A percentile compares a stretch with the other conserved stretches of the same genome.
phyloP scores from a whole-genome alignment of 2,797 vertebrate genomes.

The Premnoplex brunnescens region DNA sequence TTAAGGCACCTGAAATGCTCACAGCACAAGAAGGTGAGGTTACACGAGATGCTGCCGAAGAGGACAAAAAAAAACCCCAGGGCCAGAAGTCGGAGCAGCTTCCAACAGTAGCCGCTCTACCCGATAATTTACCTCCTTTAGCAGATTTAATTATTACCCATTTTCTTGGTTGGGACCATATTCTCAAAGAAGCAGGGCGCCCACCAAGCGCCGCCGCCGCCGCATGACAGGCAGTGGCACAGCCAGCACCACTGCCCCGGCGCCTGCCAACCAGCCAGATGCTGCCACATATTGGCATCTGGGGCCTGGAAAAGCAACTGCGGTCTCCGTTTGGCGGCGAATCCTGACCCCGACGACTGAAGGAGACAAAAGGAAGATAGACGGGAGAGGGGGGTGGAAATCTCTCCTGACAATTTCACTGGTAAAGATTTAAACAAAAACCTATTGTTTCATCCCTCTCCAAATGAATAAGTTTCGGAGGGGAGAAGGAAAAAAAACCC shows the following conservation, averaged over 20 bases:
- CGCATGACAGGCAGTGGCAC: slow-evolving; percentile 67
- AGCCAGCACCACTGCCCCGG: slow-evolving; percentile 76
- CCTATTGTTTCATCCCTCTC: slow-evolving; percentile 46
- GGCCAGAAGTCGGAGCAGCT: background rate
- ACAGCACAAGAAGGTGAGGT: slow-evolving; percentile 76
- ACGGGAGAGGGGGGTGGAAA: slow-evolving; percentile 29
- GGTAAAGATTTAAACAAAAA: slow-evolving; percentile 67
- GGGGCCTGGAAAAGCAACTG: slow-evolving; percentile 78
- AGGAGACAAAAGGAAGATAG: slow-evolving; percentile 77
- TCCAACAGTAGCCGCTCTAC: background rate
- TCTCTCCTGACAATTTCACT: slow-evolving; percentile 67
- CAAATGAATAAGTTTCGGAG: background rate
- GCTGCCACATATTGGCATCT: slow-evolving; percentile 82
- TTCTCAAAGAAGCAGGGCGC: slow-evolving; percentile 74
- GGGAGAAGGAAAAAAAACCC: background rate
- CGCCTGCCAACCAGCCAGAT: slow-evolving; percentile 81
- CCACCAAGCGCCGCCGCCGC: slow-evolving; percentile 54
- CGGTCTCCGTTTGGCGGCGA: slow-evolving; percentile 72
- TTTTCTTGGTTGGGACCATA: slow-evolving; percentile 60
- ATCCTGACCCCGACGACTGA: slow-evolving; percentile 72
- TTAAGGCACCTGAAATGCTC: slow-evolving; percentile 80
- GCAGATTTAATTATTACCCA: slow-evolving; percentile 25
- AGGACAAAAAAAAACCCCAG: slow-evolving; percentile 54
- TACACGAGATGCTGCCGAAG: slow-evolving; percentile 57
- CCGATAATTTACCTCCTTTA: slow-evolving; percentile 16